Base-by-base conservation (phyloP, 2,797 vertebrate genomes). In the Valencia hispanica region DNA sequence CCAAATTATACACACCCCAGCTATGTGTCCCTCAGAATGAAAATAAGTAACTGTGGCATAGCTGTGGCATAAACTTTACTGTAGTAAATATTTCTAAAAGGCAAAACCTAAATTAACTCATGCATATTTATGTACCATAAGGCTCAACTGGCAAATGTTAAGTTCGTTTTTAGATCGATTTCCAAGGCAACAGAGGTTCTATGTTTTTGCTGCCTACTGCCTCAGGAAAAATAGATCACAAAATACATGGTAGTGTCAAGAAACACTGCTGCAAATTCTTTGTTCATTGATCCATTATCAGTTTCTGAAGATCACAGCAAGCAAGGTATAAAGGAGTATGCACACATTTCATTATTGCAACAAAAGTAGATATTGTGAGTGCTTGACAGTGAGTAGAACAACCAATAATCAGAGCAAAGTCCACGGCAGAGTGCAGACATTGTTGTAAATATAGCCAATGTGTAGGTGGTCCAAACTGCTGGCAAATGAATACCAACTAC, bases 381-480 rank as follows among this genome's bases (percentile, higher is more conserved):
- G 85, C 86, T 75, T 84, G 82, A 87, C 86, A 77, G 77, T 78
- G 51, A 81, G 84, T 70, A 45, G 71, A 89, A 79, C 74, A 87
- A 82, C 85, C 69, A 25, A 77, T 89, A 92, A 93, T 92, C 88
- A 90, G 77, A 91, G 86, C 68, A 74, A 86, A 89, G 89, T 90
- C 83, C 86, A 89, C 78, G 22, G 79, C 88, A 88, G 86, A 89
- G 87, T 66, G 65, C 86, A 87, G 87, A 86, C 87, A 84, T 72
- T 75, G 84, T 74, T 89, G 88, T 86, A 93, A 92, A 92, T 93
- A 93, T 90, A 92, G 90, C 79, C 79, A 9, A 61, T 55, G 89
- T 91, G 92, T 91, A 93, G 92, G 94, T 84, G 91, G 91, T 91
- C 85, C 86, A 91, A 90, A 91, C 73, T 78, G 85, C 91, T 87